phyloP scores from a whole-genome alignment of 1,140 invertebrate genomes.

The Sesamia nonagrioides region DNA sequence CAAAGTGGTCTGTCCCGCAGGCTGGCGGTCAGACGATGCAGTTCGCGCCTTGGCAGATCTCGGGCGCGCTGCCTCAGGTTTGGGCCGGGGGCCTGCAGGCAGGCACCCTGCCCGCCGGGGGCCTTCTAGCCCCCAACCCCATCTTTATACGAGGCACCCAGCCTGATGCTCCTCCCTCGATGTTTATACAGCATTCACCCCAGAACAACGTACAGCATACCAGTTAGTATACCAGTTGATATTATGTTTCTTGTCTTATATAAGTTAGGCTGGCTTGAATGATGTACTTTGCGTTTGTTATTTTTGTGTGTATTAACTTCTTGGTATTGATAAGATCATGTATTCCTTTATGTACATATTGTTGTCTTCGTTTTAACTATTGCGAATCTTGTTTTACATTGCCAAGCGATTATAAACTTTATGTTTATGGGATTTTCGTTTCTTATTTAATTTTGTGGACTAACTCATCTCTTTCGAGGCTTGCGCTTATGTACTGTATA shows the following conservation, averaged over 20 bases:
- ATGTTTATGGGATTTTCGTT: too few species aligned
- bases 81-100: slow-evolving; percentile 91
- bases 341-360: neutral
- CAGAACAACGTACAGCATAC: slow-evolving; percentile 86
- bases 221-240: slow-evolving; percentile 67
- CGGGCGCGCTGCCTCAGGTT: slow-evolving; percentile 90
- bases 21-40: slow-evolving; percentile 89
- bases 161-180: slow-evolving; percentile 90
- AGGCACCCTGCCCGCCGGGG: slow-evolving; percentile 73
- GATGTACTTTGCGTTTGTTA: neutral
- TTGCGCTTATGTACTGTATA: neutral
- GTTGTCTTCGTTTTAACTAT: neutral
- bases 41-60: slow-evolving; percentile 89
- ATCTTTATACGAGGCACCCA: slow-evolving; percentile 94
- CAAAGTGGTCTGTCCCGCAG: slow-evolving; percentile 66
- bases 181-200: slow-evolving; percentile 96
- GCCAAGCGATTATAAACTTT: neutral
- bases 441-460: too few species aligned
- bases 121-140: slow-evolving; percentile 90
- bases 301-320: too few species aligned
- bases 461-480: neutral
- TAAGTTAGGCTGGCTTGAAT: slow-evolving; percentile 8
- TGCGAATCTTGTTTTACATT: neutral
- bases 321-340: too few species aligned
- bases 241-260: slow-evolving; percentile 36